Conservation (phyloP, 1,140 invertebrate species). For the roundworm (Caenorhabditis elegans) region DNA sequence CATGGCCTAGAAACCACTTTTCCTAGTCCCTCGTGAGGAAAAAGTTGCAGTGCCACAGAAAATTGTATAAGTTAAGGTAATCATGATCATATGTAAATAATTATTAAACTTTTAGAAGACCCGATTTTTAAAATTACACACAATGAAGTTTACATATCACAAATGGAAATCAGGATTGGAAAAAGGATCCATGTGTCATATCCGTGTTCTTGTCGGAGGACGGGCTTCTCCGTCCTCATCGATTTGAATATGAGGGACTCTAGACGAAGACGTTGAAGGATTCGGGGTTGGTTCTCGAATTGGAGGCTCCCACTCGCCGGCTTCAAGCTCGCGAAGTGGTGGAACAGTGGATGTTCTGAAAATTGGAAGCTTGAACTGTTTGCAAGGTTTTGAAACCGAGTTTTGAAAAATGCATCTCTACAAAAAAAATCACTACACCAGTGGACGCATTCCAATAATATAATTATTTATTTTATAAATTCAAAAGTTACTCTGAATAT, state of each 20-base stretch:
- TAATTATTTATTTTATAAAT: no score
- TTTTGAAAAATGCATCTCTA: neutral
- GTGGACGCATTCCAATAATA: neutral
- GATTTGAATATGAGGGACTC: slow-evolving; percentile 27
- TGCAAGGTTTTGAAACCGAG: neutral
- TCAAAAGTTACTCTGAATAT: no score
- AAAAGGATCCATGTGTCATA: neutral
- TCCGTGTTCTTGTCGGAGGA: slow-evolving; percentile 1
- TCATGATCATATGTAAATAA: neutral
- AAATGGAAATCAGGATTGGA: neutral
- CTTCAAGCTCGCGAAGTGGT: slow-evolving; percentile 19
- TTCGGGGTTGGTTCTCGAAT: neutral
- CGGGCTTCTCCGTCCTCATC: slow-evolving; percentile 2
- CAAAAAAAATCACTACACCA: neutral
- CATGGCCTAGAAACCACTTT: no score
- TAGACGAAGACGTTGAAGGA: neutral
- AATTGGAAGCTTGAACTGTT: neutral
- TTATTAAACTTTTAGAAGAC: neutral
- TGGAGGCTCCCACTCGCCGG: slow-evolving; percentile 10
- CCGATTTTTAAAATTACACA: neutral
- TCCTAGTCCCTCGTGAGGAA: no score
- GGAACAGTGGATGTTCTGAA: slow-evolving; percentile 1
- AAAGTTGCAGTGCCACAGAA: no score
- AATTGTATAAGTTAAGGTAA: no score
- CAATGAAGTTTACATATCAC: slow-evolving; percentile 16